Evolutionary conservation across 2,113 vertebrate species (phyloP), one percentile per base, ranked within the genome.

Genomic region (Terrapene triunguis): DNA sequence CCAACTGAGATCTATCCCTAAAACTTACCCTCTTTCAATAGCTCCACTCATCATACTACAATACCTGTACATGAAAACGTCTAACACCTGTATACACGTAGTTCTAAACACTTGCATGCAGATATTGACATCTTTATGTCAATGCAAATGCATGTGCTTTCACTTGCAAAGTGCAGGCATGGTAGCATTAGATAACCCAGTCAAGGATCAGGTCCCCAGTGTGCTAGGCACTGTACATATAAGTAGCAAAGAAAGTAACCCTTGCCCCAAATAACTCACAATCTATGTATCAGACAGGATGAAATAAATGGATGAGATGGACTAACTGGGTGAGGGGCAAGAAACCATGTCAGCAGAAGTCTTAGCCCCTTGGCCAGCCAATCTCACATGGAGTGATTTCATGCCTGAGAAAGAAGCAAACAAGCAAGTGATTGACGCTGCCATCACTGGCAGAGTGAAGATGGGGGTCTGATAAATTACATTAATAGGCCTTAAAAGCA

Each of bases 371-470:
- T 65, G 42, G 3, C 89, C 44, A 94, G 19, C 3, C 50, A 81
- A 7, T 82, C 8, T 32, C 83, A 54, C 12, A 35, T 55, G 50
- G 38, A 59, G 19, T 14, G 35, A 80, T 90, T 94, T 96, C 90
- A 38, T 81, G 82, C 84, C 95, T 94, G 92, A 83, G 85, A 91
- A 95, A 89, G 29, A 76, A 91, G 87, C 48, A 92, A 78, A 88
- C 92, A 95, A 96, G 85, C 79, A 94, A 65, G 25, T 32, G 93
- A 65, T 93, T 89, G 69, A 81, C 47, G 9, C 69, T 95, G 59
- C 65, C 84, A 38, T 69, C 80, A 53, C 57, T 94, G 69, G 83
- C 25, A 81, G n/a, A 93, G 32, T 8, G 22, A 78, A 91, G 72
- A 80, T 6, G 88, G 79, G 92, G 62, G 7, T 54, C 47, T 84